These are phyloP conservation scores for Sclerodermus sp. DNA, from an alignment of 2,888 invertebrate genomes.

Conservation along the genomic window DNA sequence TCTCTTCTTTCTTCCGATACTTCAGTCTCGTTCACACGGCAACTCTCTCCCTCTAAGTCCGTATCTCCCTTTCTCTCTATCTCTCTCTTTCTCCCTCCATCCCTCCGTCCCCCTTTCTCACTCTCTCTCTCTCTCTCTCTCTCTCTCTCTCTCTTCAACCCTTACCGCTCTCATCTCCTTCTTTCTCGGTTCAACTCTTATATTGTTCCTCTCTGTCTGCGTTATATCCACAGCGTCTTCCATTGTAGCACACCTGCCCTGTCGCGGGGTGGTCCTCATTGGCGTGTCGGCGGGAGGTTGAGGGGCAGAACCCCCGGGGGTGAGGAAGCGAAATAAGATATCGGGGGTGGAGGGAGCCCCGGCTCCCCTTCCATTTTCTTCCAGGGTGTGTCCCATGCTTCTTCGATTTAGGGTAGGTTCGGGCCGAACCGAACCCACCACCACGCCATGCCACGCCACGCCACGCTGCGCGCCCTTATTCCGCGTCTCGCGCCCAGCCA, in stretches of 20 bases:
- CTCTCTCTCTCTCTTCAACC: background rate
- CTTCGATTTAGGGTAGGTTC: constrained; percentile 51
- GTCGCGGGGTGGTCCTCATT: constrained; percentile 39
- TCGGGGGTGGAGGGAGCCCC: constrained; percentile 21
- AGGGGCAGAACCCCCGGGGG: constrained; percentile 2
- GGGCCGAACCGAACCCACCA: constrained; percentile 24
- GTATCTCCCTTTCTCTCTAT: too few relatives aligned
- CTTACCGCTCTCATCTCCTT: background rate
- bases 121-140: constrained; percentile 5
- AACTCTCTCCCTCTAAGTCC: background rate
- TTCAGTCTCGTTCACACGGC: constrained; percentile 2
- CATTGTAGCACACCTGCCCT: constrained; percentile 49
- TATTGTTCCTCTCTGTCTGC: background rate
- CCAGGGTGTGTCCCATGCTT: constrained; percentile 51
- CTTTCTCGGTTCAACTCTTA: background rate
- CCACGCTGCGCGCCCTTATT: constrained; percentile 15
- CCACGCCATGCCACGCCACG: background rate
- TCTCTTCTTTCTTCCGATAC: background rate
- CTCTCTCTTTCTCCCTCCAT: constrained; percentile 3
- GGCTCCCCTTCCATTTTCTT: constrained; percentile 39
- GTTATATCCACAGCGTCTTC: constrained; percentile 36
- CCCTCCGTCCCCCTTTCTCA: constrained; percentile 10
- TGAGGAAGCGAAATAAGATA: constrained; percentile 41
- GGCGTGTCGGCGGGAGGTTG: constrained; percentile 28
- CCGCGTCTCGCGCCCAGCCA: constrained; percentile 17